Conservation (phyloP, 2,797 vertebrate genomes). For the Spinus olivaceus region DNA sequence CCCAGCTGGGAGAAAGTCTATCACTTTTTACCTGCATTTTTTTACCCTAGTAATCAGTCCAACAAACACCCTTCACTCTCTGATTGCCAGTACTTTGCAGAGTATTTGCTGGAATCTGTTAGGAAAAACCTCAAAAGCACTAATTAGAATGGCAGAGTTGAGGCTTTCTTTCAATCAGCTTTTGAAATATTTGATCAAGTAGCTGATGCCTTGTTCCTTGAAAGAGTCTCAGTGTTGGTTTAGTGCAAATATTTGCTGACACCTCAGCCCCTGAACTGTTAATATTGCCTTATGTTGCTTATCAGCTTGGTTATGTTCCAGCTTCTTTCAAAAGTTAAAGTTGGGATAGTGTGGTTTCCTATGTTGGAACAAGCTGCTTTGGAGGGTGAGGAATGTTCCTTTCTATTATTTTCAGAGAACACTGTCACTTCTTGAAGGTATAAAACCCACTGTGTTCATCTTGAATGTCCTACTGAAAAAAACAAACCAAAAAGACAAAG, state of each 20-base stretch:
- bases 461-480: background rate
- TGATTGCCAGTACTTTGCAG: background rate
- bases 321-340: background rate
- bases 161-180: background rate
- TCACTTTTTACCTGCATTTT: background rate
- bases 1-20: background rate
- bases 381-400: background rate
- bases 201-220: background rate
- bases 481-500: background rate
- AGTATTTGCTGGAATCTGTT: background rate
- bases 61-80: rapidly evolving
- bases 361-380: background rate
- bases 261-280: background rate
- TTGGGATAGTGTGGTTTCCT: background rate
- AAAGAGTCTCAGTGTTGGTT: background rate
- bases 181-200: background rate
- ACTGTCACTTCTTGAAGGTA: background rate
- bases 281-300: background rate
- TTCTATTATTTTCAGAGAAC: background rate
- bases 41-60: background rate
- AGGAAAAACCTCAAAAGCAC: background rate
- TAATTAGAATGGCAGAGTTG: background rate
- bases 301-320: background rate
- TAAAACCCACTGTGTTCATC: background rate
- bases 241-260: background rate